phyloP scores from a whole-genome alignment of 2,113 vertebrate genomes.

The Ageneiosus marmoratus region DNA sequence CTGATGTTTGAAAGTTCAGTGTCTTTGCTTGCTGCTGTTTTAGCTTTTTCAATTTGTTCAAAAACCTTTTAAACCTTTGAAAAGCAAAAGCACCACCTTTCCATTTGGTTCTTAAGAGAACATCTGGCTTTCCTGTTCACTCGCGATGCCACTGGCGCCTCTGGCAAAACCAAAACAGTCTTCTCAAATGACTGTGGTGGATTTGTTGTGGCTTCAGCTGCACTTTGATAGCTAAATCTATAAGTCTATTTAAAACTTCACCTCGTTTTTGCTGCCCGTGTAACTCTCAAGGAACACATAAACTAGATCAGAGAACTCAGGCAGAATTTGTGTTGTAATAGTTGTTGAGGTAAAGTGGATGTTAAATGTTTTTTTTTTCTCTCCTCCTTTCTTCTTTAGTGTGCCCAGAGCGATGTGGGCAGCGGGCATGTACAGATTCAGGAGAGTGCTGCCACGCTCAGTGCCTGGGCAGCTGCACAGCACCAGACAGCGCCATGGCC shows the following conservation, averaged over 20 bases:
- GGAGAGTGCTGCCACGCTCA: slow-evolving; percentile 92
- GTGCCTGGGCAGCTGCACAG: slow-evolving; percentile 91
- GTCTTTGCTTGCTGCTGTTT: neutral
- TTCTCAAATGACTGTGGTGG: slow-evolving; percentile 35
- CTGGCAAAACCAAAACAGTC: slow-evolving; percentile 37
- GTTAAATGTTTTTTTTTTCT: no score
- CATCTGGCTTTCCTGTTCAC: slow-evolving; percentile 22
- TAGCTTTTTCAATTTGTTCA: neutral
- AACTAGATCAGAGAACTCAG: neutral
- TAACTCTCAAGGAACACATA: neutral
- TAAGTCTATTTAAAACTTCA: slow-evolving; percentile 20
- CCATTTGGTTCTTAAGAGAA: neutral
- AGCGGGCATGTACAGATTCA: slow-evolving; percentile 79
- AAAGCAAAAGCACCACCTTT: slow-evolving; percentile 31
- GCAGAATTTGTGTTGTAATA: neutral
- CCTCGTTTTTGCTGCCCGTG: neutral
- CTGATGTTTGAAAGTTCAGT: neutral
- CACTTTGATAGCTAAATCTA: slow-evolving; percentile 38
- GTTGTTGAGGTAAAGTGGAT: neutral
- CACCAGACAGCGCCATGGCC: slow-evolving; percentile 75
- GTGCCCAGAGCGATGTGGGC: slow-evolving; percentile 84
- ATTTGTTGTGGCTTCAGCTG: slow-evolving; percentile 35
- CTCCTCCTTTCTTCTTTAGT: slow-evolving; percentile 68
- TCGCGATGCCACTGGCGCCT: slow-evolving; percentile 33
- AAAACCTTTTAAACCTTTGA: neutral